phyloP scores from a whole-genome alignment of 2,797 vertebrate species.

The Aulostomus chinensis region DNA sequence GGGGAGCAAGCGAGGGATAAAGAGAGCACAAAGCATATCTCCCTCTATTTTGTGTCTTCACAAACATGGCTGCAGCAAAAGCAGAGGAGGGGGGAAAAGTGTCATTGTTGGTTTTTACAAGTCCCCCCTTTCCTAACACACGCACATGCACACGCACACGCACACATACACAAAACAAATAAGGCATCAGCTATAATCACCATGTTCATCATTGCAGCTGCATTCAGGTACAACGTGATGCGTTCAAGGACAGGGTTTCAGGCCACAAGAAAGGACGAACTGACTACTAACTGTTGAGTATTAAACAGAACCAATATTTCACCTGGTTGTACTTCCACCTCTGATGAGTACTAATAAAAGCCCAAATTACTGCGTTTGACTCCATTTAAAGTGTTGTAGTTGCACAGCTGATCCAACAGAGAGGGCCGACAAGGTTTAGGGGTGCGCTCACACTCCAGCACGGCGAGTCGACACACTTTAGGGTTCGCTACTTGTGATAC shows the following conservation, averaged over 20 bases:
- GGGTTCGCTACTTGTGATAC: no score
- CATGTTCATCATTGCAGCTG: constrained; percentile 10
- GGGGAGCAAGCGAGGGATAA: constrained; percentile 44
- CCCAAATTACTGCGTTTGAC: no score
- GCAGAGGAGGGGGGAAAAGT: constrained; percentile 14
- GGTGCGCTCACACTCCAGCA: no score
- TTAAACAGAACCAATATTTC: no score
- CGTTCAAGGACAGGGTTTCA: not conserved
- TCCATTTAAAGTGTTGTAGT: not conserved
- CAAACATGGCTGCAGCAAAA: constrained; percentile 63
- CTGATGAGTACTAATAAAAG: no score
- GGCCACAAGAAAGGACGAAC: no score
- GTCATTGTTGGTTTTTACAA: constrained; percentile 12
- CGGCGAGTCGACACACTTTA: no score
- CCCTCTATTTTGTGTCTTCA: constrained; percentile 46
- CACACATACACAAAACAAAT: not conserved
- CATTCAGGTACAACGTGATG: constrained; percentile 18
- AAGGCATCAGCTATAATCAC: constrained; percentile 7
- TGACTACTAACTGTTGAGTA: no score
- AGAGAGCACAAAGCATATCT: constrained; percentile 41
- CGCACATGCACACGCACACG: not conserved
- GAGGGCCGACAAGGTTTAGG: not conserved
- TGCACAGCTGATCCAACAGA: not conserved
- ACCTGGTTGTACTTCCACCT: no score
- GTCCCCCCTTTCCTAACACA: not conserved